phyloP scores from a whole-genome alignment of 2,888 invertebrate species.

The Orchesella flavescens region DNA sequence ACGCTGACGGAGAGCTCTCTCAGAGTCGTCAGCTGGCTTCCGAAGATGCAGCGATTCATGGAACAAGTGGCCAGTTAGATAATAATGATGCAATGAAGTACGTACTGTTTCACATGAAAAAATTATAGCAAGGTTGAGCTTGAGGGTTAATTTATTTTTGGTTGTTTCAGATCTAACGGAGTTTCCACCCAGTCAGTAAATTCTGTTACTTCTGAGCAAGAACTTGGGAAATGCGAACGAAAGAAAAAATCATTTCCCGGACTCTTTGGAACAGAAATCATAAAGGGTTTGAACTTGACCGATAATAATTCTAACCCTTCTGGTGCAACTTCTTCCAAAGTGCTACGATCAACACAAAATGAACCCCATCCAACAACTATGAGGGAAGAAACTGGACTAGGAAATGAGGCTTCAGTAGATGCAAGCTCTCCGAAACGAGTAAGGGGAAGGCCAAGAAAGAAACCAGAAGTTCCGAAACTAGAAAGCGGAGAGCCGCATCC shows the following conservation, averaged over 20 bases:
- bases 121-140: too few relatives aligned
- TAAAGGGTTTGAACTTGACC: too few relatives aligned
- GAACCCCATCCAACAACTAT: too few relatives aligned
- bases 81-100: too few relatives aligned
- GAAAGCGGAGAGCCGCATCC: too few relatives aligned
- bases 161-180: neutral
- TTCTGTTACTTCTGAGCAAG: neutral
- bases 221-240: slow-evolving; percentile 39
- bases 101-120: too few relatives aligned
- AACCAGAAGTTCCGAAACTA: too few relatives aligned
- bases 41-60: too few relatives aligned
- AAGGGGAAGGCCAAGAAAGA: neutral
- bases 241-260: slow-evolving; percentile 46
- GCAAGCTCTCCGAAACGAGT: slow-evolving; percentile 8
- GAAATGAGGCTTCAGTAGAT: neutral
- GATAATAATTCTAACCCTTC: neutral
- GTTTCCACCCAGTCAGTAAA: neutral
- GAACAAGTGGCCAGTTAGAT: too few relatives aligned
- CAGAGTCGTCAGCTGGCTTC: too few relatives aligned
- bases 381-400: slow-evolving; percentile 14
- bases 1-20: too few relatives aligned
- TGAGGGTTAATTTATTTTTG: too few relatives aligned
- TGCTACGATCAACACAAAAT: neutral
- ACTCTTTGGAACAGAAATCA: slow-evolving; percentile 36
- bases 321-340: neutral